phyloP scores from a whole-genome alignment of 2,113 vertebrate species.

The Chaenogobius annularis region DNA sequence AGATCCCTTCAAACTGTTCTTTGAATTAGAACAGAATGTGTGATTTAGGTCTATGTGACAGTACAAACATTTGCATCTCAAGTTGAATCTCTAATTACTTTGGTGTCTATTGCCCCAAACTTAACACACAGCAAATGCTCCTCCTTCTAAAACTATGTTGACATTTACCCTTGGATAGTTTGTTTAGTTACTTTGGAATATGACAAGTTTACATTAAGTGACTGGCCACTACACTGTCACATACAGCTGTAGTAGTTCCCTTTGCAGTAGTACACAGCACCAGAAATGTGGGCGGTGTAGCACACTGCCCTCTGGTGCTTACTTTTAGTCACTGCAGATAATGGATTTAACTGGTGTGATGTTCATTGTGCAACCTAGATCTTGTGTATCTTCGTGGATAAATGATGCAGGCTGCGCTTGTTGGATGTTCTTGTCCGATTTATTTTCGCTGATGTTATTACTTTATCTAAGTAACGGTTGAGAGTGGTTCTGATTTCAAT shows the following conservation, averaged over 20 bases:
- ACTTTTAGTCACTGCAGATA: background rate
- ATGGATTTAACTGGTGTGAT: background rate
- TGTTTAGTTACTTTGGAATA: background rate
- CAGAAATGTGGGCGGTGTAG: background rate
- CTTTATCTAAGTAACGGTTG: no score
- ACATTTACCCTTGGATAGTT: background rate
- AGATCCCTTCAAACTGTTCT: no score
- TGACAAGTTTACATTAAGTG: background rate
- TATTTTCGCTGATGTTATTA: no score
- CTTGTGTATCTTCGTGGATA: background rate
- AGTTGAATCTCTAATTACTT: no score
- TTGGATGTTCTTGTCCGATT: background rate
- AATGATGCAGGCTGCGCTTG: background rate
- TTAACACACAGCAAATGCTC: background rate
- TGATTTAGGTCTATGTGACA: no score
- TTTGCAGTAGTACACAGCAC: background rate
- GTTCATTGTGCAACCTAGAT: background rate
- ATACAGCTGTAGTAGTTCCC: no score
- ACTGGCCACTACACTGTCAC: background rate
- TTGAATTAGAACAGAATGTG: no score
- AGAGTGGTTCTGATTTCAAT: no score
- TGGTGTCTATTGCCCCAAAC: background rate
- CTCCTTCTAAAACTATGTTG: background rate
- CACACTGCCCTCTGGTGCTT: conserved; percentile 42
- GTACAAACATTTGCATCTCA: no score